Percentiles rank a stretch among this genome's conserved stretches.
These are phyloP conservation scores for Drosophila prosaltans DNA, from an alignment of 1,140 invertebrate species.

Conservation along the genomic window DNA sequence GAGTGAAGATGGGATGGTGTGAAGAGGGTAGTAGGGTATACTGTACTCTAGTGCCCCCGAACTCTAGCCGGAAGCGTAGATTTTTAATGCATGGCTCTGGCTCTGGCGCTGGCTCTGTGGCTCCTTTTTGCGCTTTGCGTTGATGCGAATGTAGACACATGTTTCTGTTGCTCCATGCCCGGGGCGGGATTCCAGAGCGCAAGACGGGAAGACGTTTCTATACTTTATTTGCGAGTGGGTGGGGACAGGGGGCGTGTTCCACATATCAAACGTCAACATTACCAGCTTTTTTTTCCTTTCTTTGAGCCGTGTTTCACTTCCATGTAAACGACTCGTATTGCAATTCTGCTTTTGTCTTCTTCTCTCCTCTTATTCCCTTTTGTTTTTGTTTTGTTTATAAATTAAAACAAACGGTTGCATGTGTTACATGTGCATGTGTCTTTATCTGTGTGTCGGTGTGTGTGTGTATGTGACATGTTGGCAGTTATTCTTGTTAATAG, in stretches of 20 bases:
- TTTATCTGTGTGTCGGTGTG: not conserved
- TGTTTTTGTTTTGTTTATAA: conserved; percentile 22
- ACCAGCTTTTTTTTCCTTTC: conserved; percentile 20
- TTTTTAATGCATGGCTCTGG: conserved; percentile 70
- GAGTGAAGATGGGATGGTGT: conserved; percentile 5
- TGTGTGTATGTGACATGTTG: conserved; percentile 8
- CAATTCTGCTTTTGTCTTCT: conserved; percentile 11
- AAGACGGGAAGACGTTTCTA: not conserved
- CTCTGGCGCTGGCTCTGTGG: conserved; percentile 36
- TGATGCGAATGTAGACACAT: conserved; percentile 76
- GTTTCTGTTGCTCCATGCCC: conserved; percentile 53
- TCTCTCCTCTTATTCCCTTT: not conserved
- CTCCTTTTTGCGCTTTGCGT: conserved; percentile 37
- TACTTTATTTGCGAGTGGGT: conserved; percentile 17
- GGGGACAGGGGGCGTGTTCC: conserved; percentile 38
- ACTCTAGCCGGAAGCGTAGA: conserved; percentile 70
- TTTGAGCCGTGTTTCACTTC: conserved; percentile 7
- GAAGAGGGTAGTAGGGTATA: not conserved
- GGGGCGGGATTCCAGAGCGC: not conserved
- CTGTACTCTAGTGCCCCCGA: conserved; percentile 9
- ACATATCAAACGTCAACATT: conserved; percentile 60
- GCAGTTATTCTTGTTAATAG: conserved; percentile 8
- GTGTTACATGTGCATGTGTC: not conserved
- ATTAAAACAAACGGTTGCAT: conserved; percentile 20
- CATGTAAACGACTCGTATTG: conserved; percentile 18